Percentiles rank a stretch among this genome's conserved stretches.
These are phyloP conservation scores for Anthophora plumipes DNA, from an alignment of 2,888 invertebrate genomes.

Conservation along the genomic window DNA sequence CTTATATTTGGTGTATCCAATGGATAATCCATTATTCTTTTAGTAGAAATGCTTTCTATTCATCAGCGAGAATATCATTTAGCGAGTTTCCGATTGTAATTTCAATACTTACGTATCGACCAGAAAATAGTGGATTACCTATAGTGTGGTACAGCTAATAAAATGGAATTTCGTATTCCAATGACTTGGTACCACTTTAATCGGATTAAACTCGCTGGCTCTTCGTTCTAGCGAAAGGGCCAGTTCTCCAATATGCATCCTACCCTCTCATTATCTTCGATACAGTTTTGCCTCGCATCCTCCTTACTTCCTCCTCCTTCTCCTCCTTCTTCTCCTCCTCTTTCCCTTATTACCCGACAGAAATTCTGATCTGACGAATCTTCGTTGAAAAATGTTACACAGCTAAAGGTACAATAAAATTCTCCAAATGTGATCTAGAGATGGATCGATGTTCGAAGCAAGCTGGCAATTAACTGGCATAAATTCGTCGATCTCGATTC, in stretches of 20 bases:
- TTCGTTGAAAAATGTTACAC: too few relatives aligned
- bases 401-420: neutral
- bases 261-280: slow-evolving; percentile 80
- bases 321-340: neutral
- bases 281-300: slow-evolving; percentile 77
- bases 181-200: too few relatives aligned
- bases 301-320: slow-evolving; percentile 60
- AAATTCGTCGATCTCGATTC: slow-evolving; percentile 11
- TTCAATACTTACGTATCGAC: too few relatives aligned
- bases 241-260: slow-evolving; percentile 70
- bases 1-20: too few relatives aligned
- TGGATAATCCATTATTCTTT: too few relatives aligned
- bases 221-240: slow-evolving; percentile 65
- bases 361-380: neutral
- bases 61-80: too few relatives aligned
- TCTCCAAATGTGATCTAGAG: neutral
- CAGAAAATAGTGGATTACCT: too few relatives aligned
- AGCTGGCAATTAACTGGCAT: slow-evolving; percentile 26
- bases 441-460: neutral
- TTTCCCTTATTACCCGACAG: neutral
- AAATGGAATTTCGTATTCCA: too few relatives aligned
- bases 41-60: too few relatives aligned
- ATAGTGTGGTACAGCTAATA: too few relatives aligned
- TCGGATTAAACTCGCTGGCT: too few relatives aligned
- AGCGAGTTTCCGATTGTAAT: too few relatives aligned